These are phyloP conservation scores for Drosophila neutralis DNA, from an alignment of 2,888 invertebrate species.

Conservation along the genomic window DNA sequence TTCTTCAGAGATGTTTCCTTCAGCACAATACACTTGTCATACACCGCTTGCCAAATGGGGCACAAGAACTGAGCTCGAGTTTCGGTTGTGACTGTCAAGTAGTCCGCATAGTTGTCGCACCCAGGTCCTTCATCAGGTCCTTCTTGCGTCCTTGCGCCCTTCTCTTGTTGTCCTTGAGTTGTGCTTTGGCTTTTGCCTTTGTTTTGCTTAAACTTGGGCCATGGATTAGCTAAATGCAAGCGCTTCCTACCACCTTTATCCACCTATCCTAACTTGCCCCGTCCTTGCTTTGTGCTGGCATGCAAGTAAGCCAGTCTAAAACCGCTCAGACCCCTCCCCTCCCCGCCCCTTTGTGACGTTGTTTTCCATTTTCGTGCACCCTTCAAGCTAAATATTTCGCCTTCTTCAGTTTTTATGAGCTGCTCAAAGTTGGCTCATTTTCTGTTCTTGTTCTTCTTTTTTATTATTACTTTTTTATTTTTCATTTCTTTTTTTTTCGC, in stretches of 20 bases:
- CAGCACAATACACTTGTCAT: constrained; percentile 22
- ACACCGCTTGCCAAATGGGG: background rate
- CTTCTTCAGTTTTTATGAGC: constrained; percentile 73
- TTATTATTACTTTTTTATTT: constrained; percentile 26
- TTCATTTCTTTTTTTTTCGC: constrained; percentile 26
- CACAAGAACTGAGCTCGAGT: constrained; percentile 53
- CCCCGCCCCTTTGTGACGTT: background rate
- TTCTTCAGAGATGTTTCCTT: background rate
- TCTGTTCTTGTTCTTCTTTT: constrained; percentile 22
- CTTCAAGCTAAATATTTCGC: constrained; percentile 73
- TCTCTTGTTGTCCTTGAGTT: constrained; percentile 49
- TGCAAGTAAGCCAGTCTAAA: constrained; percentile 35
- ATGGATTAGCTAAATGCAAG: constrained; percentile 75
- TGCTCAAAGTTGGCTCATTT: constrained; percentile 55
- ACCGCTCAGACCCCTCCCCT: background rate
- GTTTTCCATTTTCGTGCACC: constrained; percentile 37
- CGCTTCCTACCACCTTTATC: constrained; percentile 11
- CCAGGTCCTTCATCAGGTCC: constrained; percentile 49
- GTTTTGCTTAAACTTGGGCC: constrained; percentile 68
- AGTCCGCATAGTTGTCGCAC: constrained; percentile 60
- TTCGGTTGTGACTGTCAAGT: constrained; percentile 66
- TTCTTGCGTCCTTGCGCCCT: constrained; percentile 31
- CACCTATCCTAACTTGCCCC: constrained; percentile 6
- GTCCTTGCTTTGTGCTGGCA: constrained; percentile 21
- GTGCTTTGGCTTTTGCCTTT: constrained; percentile 55